Base-by-base conservation (phyloP, 2,888 invertebrate genomes). In the Pandemis cinnamomeana region DNA sequence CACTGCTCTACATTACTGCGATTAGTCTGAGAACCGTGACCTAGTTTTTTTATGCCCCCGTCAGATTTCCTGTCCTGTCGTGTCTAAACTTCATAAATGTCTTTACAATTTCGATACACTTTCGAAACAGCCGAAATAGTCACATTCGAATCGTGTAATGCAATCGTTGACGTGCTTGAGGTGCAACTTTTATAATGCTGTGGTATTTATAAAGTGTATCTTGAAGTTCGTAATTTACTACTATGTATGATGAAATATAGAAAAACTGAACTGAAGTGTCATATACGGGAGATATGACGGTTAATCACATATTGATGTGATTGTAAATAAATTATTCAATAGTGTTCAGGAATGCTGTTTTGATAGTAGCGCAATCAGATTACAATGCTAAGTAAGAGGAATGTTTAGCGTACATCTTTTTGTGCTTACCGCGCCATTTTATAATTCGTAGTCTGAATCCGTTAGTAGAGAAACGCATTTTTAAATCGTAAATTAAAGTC, bases 61-160 rank as follows among this genome's bases (percentile, higher is more conserved):
- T 88, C 87, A 87, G 89, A 89, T 91, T 91, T 92, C 90, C 88
- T 90, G 86, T 85, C 82, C 82, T 83, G 84, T 87, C 88, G 88
- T 87, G 88, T 88, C 88, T 85, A 86, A 89, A 84, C 85, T 86
- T 87, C 81, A 83, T 84, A 87, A 87, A 89, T 85, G 86, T 83
- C 79, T 83, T 87, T 86, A 90, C 85, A 86, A 89, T 83, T 87
- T 87, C 82, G 86, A 86, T 87, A 87, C 84, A 87, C 85, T 89
- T 89, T 90, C 87, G 84, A 87, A 89, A 87, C 80, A 66, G 87
- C 90, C 87, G 83, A 62, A 62, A 58, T 58, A 58, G 58, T 11
- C 6, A 27, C 27, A 58, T 58, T 27, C 27, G 20, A 27, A 58
- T 11, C 11, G 11, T 58, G 27, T 27, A 11, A 58, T 58, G 27